A percentile compares a stretch with the other conserved stretches of the same genome.
Conservation (phyloP, 2,888 invertebrate species). For the Drosophila testacea region DNA sequence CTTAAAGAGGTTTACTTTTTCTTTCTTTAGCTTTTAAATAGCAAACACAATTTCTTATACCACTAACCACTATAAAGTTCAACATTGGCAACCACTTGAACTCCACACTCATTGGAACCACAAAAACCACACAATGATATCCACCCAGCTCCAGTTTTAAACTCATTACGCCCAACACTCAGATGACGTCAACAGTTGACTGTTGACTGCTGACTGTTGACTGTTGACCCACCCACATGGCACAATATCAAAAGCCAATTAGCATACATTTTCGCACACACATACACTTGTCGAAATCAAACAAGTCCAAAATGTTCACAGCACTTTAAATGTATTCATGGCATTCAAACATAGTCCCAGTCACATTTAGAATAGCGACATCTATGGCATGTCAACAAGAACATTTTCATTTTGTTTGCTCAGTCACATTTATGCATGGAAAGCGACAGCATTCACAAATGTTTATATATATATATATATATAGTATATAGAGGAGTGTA, state of each 20-base stretch:
- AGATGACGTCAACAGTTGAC: conserved; percentile 1
- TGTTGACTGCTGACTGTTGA: not conserved
- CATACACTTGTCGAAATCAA: conserved; percentile 60
- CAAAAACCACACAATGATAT: conserved; percentile 57
- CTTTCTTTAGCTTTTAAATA: not conserved
- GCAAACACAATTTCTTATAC: not conserved
- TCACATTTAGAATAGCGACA: conserved; percentile 17
- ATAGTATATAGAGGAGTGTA: conserved; percentile 32
- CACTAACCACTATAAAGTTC: conserved; percentile 29
- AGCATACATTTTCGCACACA: conserved; percentile 72
- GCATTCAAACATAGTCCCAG: conserved; percentile 25
- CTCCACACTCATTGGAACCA: conserved; percentile 26
- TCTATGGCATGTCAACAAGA: conserved; percentile 69
- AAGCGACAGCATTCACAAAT: conserved; percentile 28
- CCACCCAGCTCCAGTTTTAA: conserved; percentile 43
- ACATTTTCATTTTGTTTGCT: conserved; percentile 74
- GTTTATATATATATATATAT: conserved; percentile 23
- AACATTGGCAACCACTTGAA: conserved; percentile 41
- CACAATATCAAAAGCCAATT: conserved; percentile 78
- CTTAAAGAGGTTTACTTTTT: not conserved
- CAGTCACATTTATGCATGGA: conserved; percentile 57
- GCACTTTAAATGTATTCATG: conserved; percentile 77
- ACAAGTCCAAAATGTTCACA: conserved; percentile 69
- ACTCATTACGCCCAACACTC: conserved; percentile 54
- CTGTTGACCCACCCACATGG: conserved; percentile 33